Evolutionary conservation across 2,113 vertebrate genomes (phyloP).

Genomic region (Progne subis): DNA sequence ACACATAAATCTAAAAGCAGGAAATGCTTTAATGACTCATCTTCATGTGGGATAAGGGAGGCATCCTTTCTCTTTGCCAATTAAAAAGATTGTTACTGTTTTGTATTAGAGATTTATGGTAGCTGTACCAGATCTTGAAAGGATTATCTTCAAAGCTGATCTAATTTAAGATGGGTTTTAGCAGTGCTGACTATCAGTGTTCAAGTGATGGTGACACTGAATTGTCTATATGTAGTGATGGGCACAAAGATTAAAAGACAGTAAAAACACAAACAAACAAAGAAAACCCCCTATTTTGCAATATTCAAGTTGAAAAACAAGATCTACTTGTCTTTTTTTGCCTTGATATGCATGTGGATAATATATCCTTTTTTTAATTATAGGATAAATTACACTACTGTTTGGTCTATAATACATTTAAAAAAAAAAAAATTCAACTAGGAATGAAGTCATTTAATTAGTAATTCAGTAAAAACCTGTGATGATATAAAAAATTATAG

Average conservation of each 20-base stretch:
- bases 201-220: neutral
- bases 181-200: neutral
- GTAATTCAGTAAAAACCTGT: neutral
- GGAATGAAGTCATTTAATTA: neutral
- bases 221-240: neutral
- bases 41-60: neutral
- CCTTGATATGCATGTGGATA: neutral
- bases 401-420: neutral
- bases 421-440: neutral
- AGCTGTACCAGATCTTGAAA: neutral
- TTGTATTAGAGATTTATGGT: neutral
- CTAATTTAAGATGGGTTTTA: neutral
- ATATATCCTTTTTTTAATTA: neutral
- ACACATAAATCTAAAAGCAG: neutral
- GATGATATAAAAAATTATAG: neutral
- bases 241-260: neutral
- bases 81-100: neutral
- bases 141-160: neutral
- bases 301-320: neutral
- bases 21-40: constrained; percentile 22
- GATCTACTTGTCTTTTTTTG: neutral
- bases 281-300: neutral
- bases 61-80: neutral
- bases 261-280: neutral
- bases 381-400: neutral